Conservation (phyloP, 2,888 invertebrate species). For the Amphipoea lucens region DNA sequence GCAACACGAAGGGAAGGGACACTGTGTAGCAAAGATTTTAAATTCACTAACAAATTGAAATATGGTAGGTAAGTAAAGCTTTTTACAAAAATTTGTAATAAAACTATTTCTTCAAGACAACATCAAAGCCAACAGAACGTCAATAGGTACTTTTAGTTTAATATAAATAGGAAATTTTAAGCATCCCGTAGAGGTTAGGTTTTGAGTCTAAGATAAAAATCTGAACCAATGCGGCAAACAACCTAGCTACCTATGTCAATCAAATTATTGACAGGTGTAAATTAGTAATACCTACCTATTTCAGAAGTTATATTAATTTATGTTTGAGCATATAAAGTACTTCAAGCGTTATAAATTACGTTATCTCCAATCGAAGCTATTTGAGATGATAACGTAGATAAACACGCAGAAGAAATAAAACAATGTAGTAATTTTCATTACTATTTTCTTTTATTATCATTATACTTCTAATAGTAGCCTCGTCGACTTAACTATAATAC, state of each 20-base stretch:
- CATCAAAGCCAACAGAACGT: background rate
- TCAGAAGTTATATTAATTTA: conserved; percentile 27
- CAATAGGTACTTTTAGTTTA: background rate
- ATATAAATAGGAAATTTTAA: background rate
- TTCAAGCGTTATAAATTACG: conserved; percentile 54
- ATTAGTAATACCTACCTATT: conserved; percentile 10
- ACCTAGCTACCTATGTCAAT: background rate
- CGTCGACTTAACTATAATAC: conserved; percentile 75
- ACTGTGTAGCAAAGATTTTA: background rate
- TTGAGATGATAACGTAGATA: conserved; percentile 54
- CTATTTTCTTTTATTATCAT: conserved; percentile 75
- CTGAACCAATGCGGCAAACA: background rate
- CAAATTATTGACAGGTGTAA: background rate
- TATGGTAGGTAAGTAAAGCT: no score
- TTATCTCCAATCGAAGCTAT: conserved; percentile 59
- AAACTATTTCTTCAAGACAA: background rate
- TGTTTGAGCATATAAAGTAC: conserved; percentile 42
- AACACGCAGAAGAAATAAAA: conserved; percentile 68
- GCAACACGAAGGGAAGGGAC: background rate
- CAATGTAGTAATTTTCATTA: conserved; percentile 75
- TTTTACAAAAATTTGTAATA: background rate
- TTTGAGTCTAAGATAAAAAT: background rate
- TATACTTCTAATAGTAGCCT: conserved; percentile 82
- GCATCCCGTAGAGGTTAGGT: no score
- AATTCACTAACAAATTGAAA: background rate